phyloP scores from a whole-genome alignment of 2,797 vertebrate genomes.

The Gymnodraco acuticeps region DNA sequence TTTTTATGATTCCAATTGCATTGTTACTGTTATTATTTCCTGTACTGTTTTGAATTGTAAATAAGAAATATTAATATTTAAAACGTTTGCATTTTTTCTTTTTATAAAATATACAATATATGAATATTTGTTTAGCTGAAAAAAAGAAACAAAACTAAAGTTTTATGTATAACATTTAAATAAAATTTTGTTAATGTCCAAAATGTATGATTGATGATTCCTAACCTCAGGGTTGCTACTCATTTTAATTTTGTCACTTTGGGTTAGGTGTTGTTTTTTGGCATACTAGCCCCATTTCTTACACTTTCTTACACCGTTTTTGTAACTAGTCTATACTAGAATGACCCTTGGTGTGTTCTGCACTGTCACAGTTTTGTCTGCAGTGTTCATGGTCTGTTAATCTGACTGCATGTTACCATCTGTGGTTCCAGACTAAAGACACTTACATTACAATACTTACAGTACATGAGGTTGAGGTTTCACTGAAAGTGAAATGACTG shows the following conservation, averaged over 20 bases:
- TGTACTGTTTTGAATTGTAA: conserved; percentile 96
- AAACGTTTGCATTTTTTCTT: conserved; percentile 88
- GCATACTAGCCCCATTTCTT: not conserved
- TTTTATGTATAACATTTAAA: conserved; percentile 95
- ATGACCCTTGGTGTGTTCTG: not conserved
- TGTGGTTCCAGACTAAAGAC: not conserved
- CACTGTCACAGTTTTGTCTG: not conserved
- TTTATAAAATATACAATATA: conserved; percentile 87
- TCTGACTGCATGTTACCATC: not conserved
- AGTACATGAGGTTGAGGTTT: conserved; percentile 4
- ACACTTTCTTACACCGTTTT: not conserved
- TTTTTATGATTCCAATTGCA: conserved; percentile 86
- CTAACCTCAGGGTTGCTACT: not conserved
- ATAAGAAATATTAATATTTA: conserved; percentile 98
- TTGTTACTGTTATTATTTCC: conserved; percentile 88
- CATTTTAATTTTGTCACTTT: no score
- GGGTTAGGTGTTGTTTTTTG: not conserved
- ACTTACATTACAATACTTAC: not conserved
- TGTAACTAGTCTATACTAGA: no score
- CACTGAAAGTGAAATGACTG: conserved; percentile 61
- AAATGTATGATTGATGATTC: conserved; percentile 22
- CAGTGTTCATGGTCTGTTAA: not conserved
- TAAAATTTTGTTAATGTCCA: conserved; percentile 87
- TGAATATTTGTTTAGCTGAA: conserved; percentile 87
- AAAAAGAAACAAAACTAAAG: conserved; percentile 86